Evolutionary conservation across 30 jellyfish, hydroid and myxozoan genomes (phyloP).

Genomic region (Cassiopea andromeda): DNA sequence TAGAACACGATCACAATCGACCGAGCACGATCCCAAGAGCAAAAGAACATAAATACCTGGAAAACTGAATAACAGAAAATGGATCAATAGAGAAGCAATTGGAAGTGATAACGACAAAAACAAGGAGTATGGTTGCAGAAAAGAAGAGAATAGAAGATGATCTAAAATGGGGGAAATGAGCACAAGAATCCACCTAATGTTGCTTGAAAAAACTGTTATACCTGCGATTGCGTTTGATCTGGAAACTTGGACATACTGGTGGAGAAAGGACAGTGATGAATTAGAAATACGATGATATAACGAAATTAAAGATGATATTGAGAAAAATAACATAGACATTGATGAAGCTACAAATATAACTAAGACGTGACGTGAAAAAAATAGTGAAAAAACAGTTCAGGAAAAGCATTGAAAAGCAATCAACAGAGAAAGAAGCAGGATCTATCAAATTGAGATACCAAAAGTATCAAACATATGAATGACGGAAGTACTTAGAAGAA

Average conservation of each 20-base stretch:
- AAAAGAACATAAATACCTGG: background rate
- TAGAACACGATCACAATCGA: too few relatives aligned
- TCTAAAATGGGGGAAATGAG: background rate
- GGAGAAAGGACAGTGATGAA: background rate
- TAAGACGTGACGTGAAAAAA: background rate
- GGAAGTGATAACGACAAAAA: background rate
- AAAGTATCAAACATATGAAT: background rate
- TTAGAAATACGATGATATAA: background rate
- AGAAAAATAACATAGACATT: background rate
- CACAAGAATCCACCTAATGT: background rate
- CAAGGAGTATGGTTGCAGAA: background rate
- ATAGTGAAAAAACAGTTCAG: background rate
- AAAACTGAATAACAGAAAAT: background rate
- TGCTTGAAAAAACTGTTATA: background rate
- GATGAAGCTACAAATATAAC: background rate
- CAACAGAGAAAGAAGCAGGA: background rate
- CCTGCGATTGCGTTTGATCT: background rate
- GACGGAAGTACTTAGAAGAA: background rate
- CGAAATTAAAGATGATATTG: background rate
- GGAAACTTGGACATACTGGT: background rate
- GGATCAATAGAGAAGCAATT: background rate
- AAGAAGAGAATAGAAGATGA: background rate
- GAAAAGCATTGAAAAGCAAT: background rate
- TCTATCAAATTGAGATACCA: background rate
- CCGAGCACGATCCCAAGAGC: too few relatives aligned